Base-by-base conservation (phyloP, 2,113 vertebrate genomes). In the Sphyrna mokarran region DNA sequence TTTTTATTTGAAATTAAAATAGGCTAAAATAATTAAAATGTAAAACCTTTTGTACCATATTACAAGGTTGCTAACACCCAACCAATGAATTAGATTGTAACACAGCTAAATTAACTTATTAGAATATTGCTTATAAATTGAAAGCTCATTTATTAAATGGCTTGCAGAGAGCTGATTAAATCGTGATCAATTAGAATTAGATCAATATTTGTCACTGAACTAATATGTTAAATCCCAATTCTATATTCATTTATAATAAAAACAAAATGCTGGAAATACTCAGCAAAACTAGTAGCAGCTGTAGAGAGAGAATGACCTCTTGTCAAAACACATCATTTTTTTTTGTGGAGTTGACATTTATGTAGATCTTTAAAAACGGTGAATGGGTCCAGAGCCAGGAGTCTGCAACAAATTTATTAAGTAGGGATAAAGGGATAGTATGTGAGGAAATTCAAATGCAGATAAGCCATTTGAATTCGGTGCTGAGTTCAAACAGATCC, bases 161-260 rank as follows among this genome's bases (percentile, higher is more conserved):
- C 26, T 72, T 3, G 5, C 43, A 72, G 43, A 40, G 40, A 54
- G 68, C 23, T 95, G 48, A 26, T 16, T 93, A 22, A 95, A 95
- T 54, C 68, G 43, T 48, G 94, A 70, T 94, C 93, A 72, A 11
- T 90, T 90, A 70, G n/a, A 72, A 11, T 90, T 90, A 70, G n/a
- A 95, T 23, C 4, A 95, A 69, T 63, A 11, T 61, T 29, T 90
- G 54, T 54, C 54, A 90, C 10, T 61, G 54, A 61, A 90, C 13
- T 40, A 68, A 40, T 20, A 54, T 90, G 48, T 95, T 72, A 72
- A 48, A 72, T 72, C 43, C 40, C 43, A 95, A 76, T 72, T 72
- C 70, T 23, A 43, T n/a, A 83, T 7, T 83, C 5, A 20, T 80
- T 80, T 8, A 72, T 76, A 76, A 33, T 76, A 33, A 76, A 76